Conservation (phyloP, 2,888 invertebrate species). For the Eupithecia pulchellata region DNA sequence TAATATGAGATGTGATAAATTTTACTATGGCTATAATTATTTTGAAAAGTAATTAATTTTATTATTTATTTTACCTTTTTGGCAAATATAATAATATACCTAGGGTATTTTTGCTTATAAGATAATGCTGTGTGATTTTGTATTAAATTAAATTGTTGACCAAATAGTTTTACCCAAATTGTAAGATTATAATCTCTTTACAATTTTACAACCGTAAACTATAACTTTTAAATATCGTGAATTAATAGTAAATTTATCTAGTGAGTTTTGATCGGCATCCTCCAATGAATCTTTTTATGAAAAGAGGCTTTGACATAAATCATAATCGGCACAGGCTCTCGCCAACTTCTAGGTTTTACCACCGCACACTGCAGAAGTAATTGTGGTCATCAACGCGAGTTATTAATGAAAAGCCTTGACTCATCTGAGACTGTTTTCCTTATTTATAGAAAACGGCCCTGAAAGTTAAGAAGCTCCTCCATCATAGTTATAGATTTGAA, state of each 20-base stretch:
- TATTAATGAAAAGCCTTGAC: slow-evolving; percentile 67
- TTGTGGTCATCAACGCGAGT: slow-evolving; percentile 60
- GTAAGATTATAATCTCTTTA: not conserved
- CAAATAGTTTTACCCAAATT: not conserved
- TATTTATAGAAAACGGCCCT: slow-evolving; percentile 65
- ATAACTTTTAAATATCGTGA: not conserved
- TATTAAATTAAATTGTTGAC: not conserved
- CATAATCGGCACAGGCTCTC: not conserved
- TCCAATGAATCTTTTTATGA: not conserved
- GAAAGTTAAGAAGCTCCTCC: slow-evolving; percentile 60
- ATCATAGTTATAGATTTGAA: slow-evolving; percentile 56
- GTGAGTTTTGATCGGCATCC: not conserved
- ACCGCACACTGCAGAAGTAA: slow-evolving; percentile 43
- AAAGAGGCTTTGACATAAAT: not conserved
- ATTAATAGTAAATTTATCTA: not conserved
- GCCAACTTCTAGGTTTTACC: slow-evolving; percentile 34
- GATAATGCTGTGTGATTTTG: not conserved
- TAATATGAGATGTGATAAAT: not conserved
- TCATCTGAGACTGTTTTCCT: slow-evolving; percentile 70
- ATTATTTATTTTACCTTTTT: not conserved
- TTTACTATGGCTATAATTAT: not conserved
- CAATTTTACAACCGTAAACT: not conserved
- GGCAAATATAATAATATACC: not conserved
- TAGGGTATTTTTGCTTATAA: not conserved
- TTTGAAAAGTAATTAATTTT: slow-evolving; percentile 4